Conservation (phyloP, 2,797 vertebrate species). For the Myiothlypis chrysogaster region DNA sequence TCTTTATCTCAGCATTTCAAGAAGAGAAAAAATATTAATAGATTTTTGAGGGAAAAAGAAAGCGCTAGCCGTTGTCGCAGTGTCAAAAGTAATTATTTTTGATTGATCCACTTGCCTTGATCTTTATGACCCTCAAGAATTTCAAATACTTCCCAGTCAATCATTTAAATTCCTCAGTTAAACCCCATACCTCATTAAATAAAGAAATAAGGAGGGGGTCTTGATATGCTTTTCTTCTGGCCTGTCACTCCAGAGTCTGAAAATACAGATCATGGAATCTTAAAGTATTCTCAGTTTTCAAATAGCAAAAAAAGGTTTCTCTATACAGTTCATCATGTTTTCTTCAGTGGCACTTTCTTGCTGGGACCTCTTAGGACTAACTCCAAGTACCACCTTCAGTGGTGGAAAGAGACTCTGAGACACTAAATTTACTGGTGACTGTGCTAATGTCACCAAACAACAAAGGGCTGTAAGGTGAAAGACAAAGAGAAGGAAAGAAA, state of each 20-base stretch:
- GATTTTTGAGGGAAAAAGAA: background rate
- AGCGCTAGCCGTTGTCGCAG: background rate
- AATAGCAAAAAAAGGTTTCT: background rate
- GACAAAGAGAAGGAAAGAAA: background rate
- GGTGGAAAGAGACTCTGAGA: background rate
- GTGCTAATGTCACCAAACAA: background rate
- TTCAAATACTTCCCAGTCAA: slow-evolving; percentile 41
- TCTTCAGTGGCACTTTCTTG: background rate
- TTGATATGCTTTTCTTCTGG: slow-evolving; percentile 1
- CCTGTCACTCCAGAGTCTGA: background rate
- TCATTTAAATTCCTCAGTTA: slow-evolving; percentile 41
- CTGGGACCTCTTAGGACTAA: background rate
- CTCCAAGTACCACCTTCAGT: background rate
- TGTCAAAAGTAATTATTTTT: slow-evolving; percentile 23
- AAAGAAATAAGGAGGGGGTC: background rate
- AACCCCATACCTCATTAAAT: slow-evolving; percentile 25
- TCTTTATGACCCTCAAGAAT: slow-evolving; percentile 26
- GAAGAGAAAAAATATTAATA: background rate
- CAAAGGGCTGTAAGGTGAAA: background rate
- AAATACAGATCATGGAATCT: background rate
- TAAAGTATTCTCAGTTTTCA: background rate
- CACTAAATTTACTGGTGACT: background rate
- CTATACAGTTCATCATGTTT: background rate
- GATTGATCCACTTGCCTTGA: slow-evolving; percentile 16
- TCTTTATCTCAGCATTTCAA: background rate